These are phyloP conservation scores for Halisarca cf. caerulea DNA, from an alignment of 37 sponge, comb jelly and placozoan genomes.

Conservation along the genomic window DNA sequence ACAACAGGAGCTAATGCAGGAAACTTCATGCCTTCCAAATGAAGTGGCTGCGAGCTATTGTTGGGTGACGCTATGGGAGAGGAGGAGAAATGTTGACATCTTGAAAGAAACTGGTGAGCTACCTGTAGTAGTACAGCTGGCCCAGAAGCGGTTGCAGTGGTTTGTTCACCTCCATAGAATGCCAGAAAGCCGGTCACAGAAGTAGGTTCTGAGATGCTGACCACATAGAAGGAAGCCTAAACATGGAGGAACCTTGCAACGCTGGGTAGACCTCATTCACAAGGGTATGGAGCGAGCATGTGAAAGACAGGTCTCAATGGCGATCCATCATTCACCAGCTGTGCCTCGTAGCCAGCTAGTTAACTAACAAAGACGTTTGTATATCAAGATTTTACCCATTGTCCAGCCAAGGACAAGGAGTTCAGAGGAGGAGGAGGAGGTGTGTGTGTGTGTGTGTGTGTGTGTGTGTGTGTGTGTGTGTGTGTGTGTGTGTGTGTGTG, in stretches of 20 bases:
- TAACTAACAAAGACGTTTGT: not conserved
- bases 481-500: conserved; percentile 14
- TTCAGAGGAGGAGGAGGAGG: conserved; percentile 10
- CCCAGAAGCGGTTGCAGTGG: not conserved
- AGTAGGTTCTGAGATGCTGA: not conserved
- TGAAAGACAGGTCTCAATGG: not conserved
- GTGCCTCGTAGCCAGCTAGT: not conserved
- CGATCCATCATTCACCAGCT: not conserved
- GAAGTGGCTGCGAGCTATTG: not conserved
- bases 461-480: not conserved
- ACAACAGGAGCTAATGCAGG: not conserved
- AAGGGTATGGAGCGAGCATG: not conserved
- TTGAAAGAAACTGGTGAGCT: not conserved
- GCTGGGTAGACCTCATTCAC: not conserved
- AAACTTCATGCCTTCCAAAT: not conserved
- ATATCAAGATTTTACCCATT: not conserved
- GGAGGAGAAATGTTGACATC: not conserved
- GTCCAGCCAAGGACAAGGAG: conserved; percentile 7
- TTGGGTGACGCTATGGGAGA: not conserved
- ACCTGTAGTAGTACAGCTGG: not conserved
- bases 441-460: conserved; percentile 29
- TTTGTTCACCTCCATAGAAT: not conserved
- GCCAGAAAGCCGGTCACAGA: not conserved
- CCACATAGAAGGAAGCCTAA: not conserved
- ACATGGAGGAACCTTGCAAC: not conserved